Evolutionary conservation across 1,140 invertebrate genomes (phyloP), one percentile per base, ranked within the genome.

Genomic region (Vollenhovia emeryi): DNA sequence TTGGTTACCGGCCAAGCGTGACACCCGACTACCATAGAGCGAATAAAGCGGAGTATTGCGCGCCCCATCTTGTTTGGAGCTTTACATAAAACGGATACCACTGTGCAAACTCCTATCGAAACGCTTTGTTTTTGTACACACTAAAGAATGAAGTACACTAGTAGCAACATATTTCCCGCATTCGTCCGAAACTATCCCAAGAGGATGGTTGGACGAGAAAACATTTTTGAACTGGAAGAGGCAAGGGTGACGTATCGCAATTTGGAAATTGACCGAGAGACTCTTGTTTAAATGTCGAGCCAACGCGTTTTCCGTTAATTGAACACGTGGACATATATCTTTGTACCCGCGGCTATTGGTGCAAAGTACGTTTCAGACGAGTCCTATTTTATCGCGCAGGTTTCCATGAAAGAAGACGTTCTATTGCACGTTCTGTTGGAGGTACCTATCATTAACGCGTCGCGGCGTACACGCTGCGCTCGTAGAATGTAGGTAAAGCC

Each of bases 401-500:
- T 30, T 69, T 13, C 4, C 48, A n/a, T 9, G 43, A 43, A 69
- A 30, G 62, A 57, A 68, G 50, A 59, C 13, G 36, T 71, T 45
- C 13, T 11, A 60, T 6, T 36, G 24, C 18, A 36, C n/a, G 9
- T 62, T 27, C 27, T 52, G 36, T 30, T 13, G 66, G 33, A 62
- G 40, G 59, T 74, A n/a, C n/a, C n/a, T n/a, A 71, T 43, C 50
- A 82, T 71, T 57, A 82, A 52, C 36, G 64, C 78, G 66, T 73
- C 52, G 36, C 36, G 50, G 69, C 59, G 74, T 75, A 60, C 74
- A 71, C 55, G 86, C 87, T 86, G 87, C 85, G 89, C 89, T 90
- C 87, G 82, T 89, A 92, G 92, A 91, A 93, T 91, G 89, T 93
- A 91, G 89, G 88, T 93, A 89, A 91, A 88, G 75, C 88, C 86